Evolutionary conservation across 2,888 invertebrate genomes (phyloP).

Genomic region (Rhagonycha lutea): DNA sequence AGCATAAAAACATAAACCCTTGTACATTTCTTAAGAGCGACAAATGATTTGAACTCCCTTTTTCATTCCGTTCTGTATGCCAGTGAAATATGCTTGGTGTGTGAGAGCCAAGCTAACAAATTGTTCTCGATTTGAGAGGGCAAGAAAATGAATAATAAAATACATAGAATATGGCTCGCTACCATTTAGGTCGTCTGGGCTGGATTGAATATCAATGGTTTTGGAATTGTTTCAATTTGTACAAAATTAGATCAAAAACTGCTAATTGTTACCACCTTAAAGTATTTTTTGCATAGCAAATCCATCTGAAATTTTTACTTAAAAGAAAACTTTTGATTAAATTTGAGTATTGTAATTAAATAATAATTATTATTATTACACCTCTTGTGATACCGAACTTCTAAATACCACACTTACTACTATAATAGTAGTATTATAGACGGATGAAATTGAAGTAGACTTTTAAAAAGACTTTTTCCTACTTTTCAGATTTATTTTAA

Average conservation of each 20-base stretch:
- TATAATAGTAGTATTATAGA: too few relatives aligned
- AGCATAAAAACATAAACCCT: slow-evolving; percentile 30
- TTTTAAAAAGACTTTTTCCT: background rate
- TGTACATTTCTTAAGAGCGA: slow-evolving; percentile 34
- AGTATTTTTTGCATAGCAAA: too few relatives aligned
- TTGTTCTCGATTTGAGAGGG: slow-evolving; percentile 30
- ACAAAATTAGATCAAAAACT: too few relatives aligned
- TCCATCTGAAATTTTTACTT: too few relatives aligned
- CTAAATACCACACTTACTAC: too few relatives aligned
- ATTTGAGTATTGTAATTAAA: too few relatives aligned
- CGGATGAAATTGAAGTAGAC: background rate
- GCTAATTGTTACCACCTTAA: too few relatives aligned
- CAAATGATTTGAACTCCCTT: slow-evolving; percentile 30
- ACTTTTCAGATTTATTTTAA: background rate
- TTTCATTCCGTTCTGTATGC: slow-evolving; percentile 26
- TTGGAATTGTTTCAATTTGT: background rate
- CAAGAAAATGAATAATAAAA: slow-evolving; percentile 32
- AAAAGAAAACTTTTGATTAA: too few relatives aligned
- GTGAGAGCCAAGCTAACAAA: slow-evolving; percentile 29
- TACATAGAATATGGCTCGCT: slow-evolving; percentile 23
- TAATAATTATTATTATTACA: too few relatives aligned
- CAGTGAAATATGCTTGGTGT: slow-evolving; percentile 30
- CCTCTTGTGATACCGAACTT: too few relatives aligned
- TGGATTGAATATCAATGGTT: background rate
- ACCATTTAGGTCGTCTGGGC: slow-evolving; percentile 13